These are phyloP conservation scores for Drosophila gaucha DNA, from an alignment of 2,888 invertebrate species.

Conservation along the genomic window DNA sequence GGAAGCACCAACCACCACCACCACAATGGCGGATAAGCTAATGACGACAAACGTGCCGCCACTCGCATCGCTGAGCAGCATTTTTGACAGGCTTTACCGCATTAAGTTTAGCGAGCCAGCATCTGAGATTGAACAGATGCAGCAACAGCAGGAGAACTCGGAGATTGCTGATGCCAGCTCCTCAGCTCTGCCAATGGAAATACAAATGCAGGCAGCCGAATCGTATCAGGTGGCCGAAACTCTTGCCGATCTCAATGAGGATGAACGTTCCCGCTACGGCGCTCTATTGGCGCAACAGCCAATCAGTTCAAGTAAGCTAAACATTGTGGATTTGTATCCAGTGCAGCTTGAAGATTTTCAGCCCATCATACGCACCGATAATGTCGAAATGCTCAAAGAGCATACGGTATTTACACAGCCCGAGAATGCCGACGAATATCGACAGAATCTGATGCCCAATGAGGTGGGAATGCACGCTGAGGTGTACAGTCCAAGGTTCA, in stretches of 20 bases:
- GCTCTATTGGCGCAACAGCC: constrained; percentile 63
- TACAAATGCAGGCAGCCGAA: constrained; percentile 73
- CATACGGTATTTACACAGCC: constrained; percentile 70
- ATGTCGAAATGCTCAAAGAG: constrained; percentile 75
- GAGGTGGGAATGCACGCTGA: constrained; percentile 60
- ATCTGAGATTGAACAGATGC: constrained; percentile 46
- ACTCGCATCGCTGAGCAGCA: constrained; percentile 45
- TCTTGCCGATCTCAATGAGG: constrained; percentile 64
- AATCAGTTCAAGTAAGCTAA: constrained; percentile 73
- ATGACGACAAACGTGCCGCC: constrained; percentile 59
- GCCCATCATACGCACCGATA: constrained; percentile 61
- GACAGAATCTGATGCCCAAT: constrained; percentile 77
- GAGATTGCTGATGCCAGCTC: constrained; percentile 1
- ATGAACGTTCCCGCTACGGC: constrained; percentile 57
- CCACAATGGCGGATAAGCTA: constrained; percentile 14
- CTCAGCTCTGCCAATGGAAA: constrained; percentile 43
- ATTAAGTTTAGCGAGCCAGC: constrained; percentile 78
- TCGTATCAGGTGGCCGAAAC: constrained; percentile 75
- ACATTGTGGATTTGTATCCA: constrained; percentile 83
- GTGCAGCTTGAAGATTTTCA: constrained; percentile 82
- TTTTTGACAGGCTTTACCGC: constrained; percentile 81
- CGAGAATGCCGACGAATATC: constrained; percentile 56
- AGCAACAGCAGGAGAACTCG: constrained; percentile 10
- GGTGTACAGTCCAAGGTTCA: constrained; percentile 3
- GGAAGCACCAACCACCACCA: constrained; percentile 4